These are phyloP conservation scores for Phrixothrix hirtus DNA, from an alignment of 2,888 invertebrate genomes.

Conservation along the genomic window DNA sequence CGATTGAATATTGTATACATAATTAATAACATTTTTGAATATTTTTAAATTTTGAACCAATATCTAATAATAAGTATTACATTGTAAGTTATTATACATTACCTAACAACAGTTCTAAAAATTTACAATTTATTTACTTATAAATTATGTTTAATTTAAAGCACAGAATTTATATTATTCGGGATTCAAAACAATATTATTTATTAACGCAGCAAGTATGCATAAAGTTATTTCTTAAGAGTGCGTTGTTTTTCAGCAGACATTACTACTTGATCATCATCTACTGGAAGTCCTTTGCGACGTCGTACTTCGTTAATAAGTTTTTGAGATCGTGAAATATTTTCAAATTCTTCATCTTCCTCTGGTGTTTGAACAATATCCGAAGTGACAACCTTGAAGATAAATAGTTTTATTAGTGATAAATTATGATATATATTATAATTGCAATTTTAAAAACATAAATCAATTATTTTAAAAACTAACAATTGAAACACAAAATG, in stretches of 20 bases:
- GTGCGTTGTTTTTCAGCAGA: conserved; percentile 20
- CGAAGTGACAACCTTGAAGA: not conserved
- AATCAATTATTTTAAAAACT: not conserved
- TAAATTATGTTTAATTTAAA: too few species aligned
- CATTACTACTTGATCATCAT: conserved; percentile 16
- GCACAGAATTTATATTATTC: too few species aligned
- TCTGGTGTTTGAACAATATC: not conserved
- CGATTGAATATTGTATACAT: too few species aligned
- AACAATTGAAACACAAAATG: not conserved
- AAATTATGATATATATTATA: not conserved
- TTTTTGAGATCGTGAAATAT: conserved; percentile 2
- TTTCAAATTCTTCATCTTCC: not conserved
- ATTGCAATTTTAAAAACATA: not conserved
- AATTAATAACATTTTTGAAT: too few species aligned
- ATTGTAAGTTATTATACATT: too few species aligned
- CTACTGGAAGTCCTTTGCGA: conserved; percentile 11
- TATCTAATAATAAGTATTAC: too few species aligned
- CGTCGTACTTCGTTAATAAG: conserved; percentile 12
- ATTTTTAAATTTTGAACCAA: too few species aligned
- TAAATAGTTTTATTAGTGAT: not conserved
- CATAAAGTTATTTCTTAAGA: conserved; percentile 17
- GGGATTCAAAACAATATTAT: too few species aligned
- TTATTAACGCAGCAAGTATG: too few species aligned
- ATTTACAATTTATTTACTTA: too few species aligned
- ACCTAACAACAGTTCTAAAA: too few species aligned